These are phyloP conservation scores for Halyomorpha halys DNA, from an alignment of 1,140 invertebrate species.

Conservation along the genomic window DNA sequence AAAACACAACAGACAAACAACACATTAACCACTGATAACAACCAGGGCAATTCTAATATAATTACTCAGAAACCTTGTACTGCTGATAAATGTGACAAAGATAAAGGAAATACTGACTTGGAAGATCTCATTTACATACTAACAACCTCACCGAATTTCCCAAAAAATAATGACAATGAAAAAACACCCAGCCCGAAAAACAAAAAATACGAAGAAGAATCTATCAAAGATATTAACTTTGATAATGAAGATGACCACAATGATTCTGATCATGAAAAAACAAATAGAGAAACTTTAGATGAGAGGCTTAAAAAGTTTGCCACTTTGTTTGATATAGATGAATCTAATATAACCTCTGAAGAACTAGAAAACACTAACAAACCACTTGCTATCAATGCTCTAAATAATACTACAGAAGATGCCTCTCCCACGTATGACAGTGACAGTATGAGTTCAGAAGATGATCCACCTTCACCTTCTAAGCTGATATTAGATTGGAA, in stretches of 20 bases:
- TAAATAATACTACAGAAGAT: too few species aligned
- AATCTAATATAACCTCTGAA: not conserved
- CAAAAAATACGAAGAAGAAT: not conserved
- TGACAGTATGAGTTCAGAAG: too few species aligned
- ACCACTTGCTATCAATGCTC: too few species aligned
- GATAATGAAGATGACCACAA: not conserved
- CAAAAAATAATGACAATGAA: not conserved
- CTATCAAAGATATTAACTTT: not conserved
- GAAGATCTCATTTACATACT: conserved; percentile 3
- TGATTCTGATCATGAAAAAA: not conserved
- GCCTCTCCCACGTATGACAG: too few species aligned
- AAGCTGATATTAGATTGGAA: not conserved
- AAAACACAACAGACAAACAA: not conserved
- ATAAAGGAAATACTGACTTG: not conserved
- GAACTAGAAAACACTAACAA: too few species aligned
- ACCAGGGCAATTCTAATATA: not conserved
- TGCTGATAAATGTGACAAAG: not conserved
- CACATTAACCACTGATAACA: not conserved
- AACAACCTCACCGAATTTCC: not conserved
- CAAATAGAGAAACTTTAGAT: not conserved
- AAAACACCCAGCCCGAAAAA: not conserved
- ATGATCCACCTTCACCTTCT: not conserved
- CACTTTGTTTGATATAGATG: not conserved
- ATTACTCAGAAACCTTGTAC: not conserved
- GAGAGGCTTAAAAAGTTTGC: not conserved